Evolutionary conservation across 2,797 vertebrate species (phyloP), one percentile per base, ranked within the genome.

Genomic region (Sebastes trivittatus): DNA sequence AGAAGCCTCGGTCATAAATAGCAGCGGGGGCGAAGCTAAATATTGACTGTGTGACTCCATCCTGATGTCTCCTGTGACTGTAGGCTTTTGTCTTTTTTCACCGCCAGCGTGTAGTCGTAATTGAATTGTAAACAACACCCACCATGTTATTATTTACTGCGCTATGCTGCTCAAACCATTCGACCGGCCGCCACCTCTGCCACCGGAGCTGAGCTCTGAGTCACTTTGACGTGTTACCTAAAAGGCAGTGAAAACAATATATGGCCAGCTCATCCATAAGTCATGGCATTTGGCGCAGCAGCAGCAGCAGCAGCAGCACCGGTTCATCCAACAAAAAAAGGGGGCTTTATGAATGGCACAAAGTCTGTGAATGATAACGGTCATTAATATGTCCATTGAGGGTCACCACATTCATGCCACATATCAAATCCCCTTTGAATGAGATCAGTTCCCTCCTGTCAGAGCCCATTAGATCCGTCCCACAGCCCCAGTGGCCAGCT

Each of bases 391-490:
- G 97, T 97, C 95, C 92, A 97, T 97, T 96, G 97, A 97, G 97
- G 96, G 96, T 96, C 96, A 94, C 95, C 96, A 97, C 97, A 97
- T 97, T 97, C 96, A 98, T 95, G 92, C 96, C 96, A 97, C 97
- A 97, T 98, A 99, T 99, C 97, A 97, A 98, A 98, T 98, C 97
- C 96, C 95, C 95, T 96, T 95, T 98, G 96, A 98, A 98, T 98
- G 97, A 96, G 97, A 97, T 97, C 97, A 96, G 97, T 97, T 97
- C 97, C 97, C 97, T 97, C 97, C 97, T 99, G 98, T 99, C 98
- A 98, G 96, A 96, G 97, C 96, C 96, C 96, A 98, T 99, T 98
- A 98, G 97, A 97, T 97, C 97, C 96, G 96, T 96, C 96, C 97
- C 96, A 96, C 94, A 94, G 97, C 96, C 96, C 95, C 95, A 97